phyloP scores from a whole-genome alignment of 2,888 invertebrate species.

The Galerucella calmariensis region DNA sequence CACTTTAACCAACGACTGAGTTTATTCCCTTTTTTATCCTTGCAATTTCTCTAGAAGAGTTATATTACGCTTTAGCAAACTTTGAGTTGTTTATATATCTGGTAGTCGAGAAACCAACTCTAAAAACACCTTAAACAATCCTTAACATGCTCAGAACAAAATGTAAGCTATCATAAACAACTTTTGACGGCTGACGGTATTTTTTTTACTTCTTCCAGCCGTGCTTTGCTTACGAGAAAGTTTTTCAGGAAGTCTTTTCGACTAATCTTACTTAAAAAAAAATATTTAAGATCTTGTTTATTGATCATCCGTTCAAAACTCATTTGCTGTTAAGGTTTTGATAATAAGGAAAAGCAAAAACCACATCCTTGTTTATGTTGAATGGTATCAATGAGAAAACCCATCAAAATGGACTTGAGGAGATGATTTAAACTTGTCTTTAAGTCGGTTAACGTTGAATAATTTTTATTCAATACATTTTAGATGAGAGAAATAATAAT shows the following conservation, averaged over 20 bases:
- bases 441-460: too few relatives aligned
- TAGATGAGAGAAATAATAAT: too few relatives aligned
- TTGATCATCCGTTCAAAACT: too few relatives aligned
- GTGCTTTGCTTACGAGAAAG: conserved; percentile 12
- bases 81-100: conserved; percentile 46
- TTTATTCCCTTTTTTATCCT: conserved; percentile 43
- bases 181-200: conserved; percentile 38
- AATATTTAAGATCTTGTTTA: not conserved
- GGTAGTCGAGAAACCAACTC: conserved; percentile 35
- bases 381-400: too few relatives aligned
- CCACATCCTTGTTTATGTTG: too few relatives aligned
- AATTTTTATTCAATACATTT: too few relatives aligned
- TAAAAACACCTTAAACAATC: conserved; percentile 42
- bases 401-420: too few relatives aligned
- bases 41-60: conserved; percentile 42
- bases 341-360: too few relatives aligned
- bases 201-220: conserved; percentile 18
- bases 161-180: conserved; percentile 50
- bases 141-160: conserved; percentile 43
- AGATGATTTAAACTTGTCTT: too few relatives aligned
- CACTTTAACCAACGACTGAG: conserved; percentile 37
- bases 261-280: conserved; percentile 14
- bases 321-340: too few relatives aligned
- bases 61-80: conserved; percentile 41
- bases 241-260: conserved; percentile 1